Base-by-base conservation (phyloP, 2,888 invertebrate genomes). In the Hipparchia semele region DNA sequence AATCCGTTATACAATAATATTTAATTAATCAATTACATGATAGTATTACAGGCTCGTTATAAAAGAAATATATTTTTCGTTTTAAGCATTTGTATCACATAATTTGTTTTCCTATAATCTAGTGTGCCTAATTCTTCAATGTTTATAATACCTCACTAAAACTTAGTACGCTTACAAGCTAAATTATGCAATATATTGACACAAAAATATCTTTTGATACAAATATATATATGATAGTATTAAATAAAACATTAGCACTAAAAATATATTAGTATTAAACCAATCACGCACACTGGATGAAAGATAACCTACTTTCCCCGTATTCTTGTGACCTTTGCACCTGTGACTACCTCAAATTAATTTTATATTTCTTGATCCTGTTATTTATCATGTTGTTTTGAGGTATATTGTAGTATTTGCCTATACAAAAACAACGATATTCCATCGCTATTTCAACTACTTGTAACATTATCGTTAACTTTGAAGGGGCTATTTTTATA, bases 101-200 rank as follows among this genome's bases (percentile, higher is more conserved):
- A 86, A 87, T 86, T 87, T 84, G 84, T 83, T 84, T 80, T 80
- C 78, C 84, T 87, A 87, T 77, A 46, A 72, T 76, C 82, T 86
- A 84, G 75, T 80, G 75, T 80, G 78, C 74, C 77, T 79, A 80
- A 75, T 76, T 78, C 78, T 79, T 79, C 7, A 61, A 61, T 54
- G 10, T 39, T 68, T 69, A 7, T 67, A 56, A 46, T 67, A 58
- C 53, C 33, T 82, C 81, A 78, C 78, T 80, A 82, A 77, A 78
- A 78, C 84, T 78, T 79, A 83, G 85, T 86, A 85, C 73, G 82
- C 88, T 89, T 91, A 90, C 82, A 85, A 58, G 78, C 89, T 91
- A 90, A 88, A 92, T 91, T 92, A 92, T 91, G 90, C 90, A 88
- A 82, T 88, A 87, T 85, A 87, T 85, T 81, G 84, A 87, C 87